Percentiles rank a stretch among this genome's conserved stretches.
Conservation (phyloP, 2,113 vertebrate genomes). For the Petrocephalus microphthalmus region DNA sequence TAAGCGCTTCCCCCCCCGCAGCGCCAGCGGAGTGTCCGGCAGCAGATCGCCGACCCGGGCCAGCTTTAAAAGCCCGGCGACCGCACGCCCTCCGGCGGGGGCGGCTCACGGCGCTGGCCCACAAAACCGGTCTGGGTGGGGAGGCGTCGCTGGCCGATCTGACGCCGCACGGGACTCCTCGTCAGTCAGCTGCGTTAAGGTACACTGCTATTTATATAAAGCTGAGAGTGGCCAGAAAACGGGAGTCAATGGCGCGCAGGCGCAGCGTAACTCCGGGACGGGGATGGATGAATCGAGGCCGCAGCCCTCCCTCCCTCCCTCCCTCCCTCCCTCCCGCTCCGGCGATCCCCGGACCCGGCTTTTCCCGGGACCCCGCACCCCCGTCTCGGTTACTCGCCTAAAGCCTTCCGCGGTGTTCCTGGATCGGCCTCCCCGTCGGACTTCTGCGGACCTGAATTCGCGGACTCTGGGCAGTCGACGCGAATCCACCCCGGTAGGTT, state of each 20-base stretch:
- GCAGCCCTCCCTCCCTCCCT: background rate
- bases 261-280: background rate
- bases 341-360: constrained; percentile 7
- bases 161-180: background rate
- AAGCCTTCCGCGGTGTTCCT: background rate
- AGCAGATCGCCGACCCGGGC: background rate
- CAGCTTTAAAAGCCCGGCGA: background rate
- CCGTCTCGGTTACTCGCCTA: background rate
- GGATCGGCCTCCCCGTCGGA: background rate
- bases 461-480: constrained; percentile 99
- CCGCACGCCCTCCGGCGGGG: background rate
- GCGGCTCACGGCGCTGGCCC: background rate
- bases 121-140: constrained; percentile 14
- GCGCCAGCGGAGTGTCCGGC: background rate
- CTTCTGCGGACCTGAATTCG: constrained; percentile 77
- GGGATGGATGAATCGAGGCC: background rate
- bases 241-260: background rate
- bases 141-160: background rate
- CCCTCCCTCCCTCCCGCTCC: no score
- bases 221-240: background rate
- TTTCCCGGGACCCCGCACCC: constrained; percentile 10
- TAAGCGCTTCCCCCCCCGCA: background rate
- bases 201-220: background rate
- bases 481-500: constrained; percentile 78
- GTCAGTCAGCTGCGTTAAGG: background rate